Percentiles rank a stretch among this genome's conserved stretches.
phyloP scores from a whole-genome alignment of 2,888 invertebrate species.

The Brachypterus glaber region DNA sequence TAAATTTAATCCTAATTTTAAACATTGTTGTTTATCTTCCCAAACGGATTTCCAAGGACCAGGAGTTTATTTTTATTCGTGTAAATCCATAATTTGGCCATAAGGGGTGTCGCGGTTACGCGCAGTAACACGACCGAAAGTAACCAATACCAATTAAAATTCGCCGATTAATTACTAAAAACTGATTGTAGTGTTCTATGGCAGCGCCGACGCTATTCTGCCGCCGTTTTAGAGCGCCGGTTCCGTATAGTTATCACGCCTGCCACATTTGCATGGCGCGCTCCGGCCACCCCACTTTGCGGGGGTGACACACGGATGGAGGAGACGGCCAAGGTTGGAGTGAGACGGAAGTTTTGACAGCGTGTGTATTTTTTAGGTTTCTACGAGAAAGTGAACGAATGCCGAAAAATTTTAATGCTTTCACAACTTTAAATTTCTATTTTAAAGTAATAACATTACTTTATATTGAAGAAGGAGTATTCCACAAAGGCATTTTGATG shows the following conservation, averaged over 20 bases:
- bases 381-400: constrained; percentile 3
- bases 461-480: too few species aligned
- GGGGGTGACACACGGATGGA: constrained; percentile 28
- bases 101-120: too few species aligned
- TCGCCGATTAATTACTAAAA: constrained; percentile 36
- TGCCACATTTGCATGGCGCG: constrained; percentile 42
- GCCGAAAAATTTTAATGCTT: too few species aligned
- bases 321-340: constrained; percentile 19
- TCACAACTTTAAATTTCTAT: too few species aligned
- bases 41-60: too few species aligned
- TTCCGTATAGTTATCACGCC: constrained; percentile 41
- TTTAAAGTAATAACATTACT: too few species aligned
- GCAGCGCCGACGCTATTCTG: constrained; percentile 41
- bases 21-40: too few species aligned
- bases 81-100: too few species aligned
- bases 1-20: too few species aligned
- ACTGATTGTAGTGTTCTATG: constrained; percentile 39
- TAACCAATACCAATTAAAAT: constrained; percentile 33
- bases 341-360: constrained; percentile 21
- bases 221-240: constrained; percentile 39
- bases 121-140: constrained; percentile 29
- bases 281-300: constrained; percentile 31
- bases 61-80: too few species aligned
- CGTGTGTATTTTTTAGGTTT: not conserved
- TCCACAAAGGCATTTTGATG: too few species aligned